Evolutionary conservation across 2,797 vertebrate species (phyloP).

Genomic region (Tachyglossus aculeatus): DNA sequence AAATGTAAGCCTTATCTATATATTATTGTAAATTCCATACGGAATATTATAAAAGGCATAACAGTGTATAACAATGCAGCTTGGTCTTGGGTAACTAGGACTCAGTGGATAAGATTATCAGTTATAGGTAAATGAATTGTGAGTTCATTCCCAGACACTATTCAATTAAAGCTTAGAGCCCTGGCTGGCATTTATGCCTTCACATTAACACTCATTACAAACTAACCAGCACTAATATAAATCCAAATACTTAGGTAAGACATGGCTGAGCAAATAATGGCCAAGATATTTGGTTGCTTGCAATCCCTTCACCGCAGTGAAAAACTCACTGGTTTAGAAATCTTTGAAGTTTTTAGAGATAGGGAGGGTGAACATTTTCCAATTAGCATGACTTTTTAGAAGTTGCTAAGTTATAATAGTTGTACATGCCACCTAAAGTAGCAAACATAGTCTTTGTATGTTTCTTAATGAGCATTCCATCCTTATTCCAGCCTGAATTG

Average conservation of each 20-base stretch:
- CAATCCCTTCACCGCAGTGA: constrained; percentile 33
- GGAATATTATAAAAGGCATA: neutral
- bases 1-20: neutral
- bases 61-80: constrained; percentile 3
- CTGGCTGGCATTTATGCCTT: constrained; percentile 37
- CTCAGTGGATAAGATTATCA: constrained; percentile 2
- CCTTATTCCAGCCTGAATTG: neutral
- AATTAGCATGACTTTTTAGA: constrained; percentile 34
- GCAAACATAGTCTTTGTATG: constrained; percentile 21
- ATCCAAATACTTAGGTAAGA: constrained; percentile 41
- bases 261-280: constrained; percentile 37
- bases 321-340: constrained; percentile 29
- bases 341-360: constrained; percentile 32
- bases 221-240: constrained; percentile 30
- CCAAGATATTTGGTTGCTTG: constrained; percentile 12
- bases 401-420: constrained; percentile 1
- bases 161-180: constrained; percentile 37
- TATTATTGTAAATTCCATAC: neutral
- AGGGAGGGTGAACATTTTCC: constrained; percentile 22
- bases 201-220: constrained; percentile 43
- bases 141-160: constrained; percentile 8
- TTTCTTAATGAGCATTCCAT: constrained; percentile 4
- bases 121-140: neutral
- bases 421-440: constrained; percentile 8
- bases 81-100: neutral